A percentile compares a stretch with the other conserved stretches of the same genome.
phyloP scores from a whole-genome alignment of 2,888 invertebrate species.

The Meta bourneti region DNA sequence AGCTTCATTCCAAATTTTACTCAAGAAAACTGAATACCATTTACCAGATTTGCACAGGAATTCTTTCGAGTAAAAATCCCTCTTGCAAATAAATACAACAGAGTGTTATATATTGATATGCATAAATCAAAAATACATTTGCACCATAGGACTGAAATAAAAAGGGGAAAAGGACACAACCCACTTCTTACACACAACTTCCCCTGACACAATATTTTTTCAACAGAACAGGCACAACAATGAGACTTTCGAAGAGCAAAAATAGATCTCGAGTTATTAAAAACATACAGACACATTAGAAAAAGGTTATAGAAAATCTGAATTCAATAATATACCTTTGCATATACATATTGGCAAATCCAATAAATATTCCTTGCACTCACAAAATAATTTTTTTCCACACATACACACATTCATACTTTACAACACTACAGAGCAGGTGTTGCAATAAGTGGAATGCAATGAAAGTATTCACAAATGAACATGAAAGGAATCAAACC shows the following conservation, averaged over 20 bases:
- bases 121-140: slow-evolving; percentile 18
- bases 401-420: not conserved
- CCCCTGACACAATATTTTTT: not conserved
- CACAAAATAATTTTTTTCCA: not conserved
- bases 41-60: not conserved
- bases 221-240: slow-evolving; percentile 1
- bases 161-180: slow-evolving; percentile 45
- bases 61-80: not conserved
- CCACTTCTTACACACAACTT: slow-evolving; percentile 11
- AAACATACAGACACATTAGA: slow-evolving; percentile 43
- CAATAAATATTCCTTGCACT: slow-evolving; percentile 28
- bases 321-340: not conserved
- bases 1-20: not conserved
- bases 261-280: slow-evolving; percentile 37
- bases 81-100: slow-evolving; percentile 44
- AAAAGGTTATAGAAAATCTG: slow-evolving; percentile 25
- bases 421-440: not conserved
- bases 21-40: slow-evolving; percentile 1
- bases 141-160: slow-evolving; percentile 8
- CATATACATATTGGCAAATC: not conserved
- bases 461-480: slow-evolving; percentile 75
- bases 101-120: slow-evolving; percentile 26
- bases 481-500: slow-evolving; percentile 64
- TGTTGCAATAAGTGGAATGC: slow-evolving; percentile 54
- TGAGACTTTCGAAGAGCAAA: slow-evolving; percentile 22